These are phyloP conservation scores for Oxyura jamaicensis DNA, from an alignment of 2,113 vertebrate genomes.

Conservation along the genomic window DNA sequence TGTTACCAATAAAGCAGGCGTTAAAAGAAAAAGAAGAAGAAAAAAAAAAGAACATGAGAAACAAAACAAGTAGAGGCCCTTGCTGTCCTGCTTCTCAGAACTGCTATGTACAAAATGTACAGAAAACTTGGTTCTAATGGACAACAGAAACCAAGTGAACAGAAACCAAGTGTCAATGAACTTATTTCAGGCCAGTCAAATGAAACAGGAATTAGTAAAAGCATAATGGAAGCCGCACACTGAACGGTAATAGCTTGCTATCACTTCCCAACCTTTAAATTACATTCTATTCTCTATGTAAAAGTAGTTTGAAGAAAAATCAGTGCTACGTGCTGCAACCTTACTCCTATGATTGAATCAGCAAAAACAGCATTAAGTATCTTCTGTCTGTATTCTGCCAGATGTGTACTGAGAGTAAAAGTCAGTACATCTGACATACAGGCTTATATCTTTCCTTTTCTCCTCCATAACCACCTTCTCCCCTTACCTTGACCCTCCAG, in stretches of 20 bases:
- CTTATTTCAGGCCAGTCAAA: neutral
- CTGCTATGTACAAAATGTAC: neutral
- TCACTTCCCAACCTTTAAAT: neutral
- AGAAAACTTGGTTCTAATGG: neutral
- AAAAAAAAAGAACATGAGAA: neutral
- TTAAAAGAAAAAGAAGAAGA: neutral
- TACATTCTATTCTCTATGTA: neutral
- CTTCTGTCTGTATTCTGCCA: neutral
- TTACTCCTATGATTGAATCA: neutral
- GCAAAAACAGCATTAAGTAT: neutral
- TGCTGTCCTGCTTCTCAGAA: neutral
- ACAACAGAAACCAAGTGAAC: neutral
- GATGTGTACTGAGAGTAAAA: neutral
- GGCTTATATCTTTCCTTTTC: neutral
- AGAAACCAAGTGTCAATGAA: neutral
- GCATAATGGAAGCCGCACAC: fast-evolving
- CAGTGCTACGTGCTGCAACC: neutral
- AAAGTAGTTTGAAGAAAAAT: too few relatives aligned
- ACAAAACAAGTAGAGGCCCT: neutral
- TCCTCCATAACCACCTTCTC: neutral
- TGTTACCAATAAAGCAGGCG: neutral
- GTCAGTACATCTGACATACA: too few relatives aligned
- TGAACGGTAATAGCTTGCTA: neutral
- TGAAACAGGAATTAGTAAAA: neutral
- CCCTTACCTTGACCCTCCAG: neutral